Evolutionary conservation across 2,797 vertebrate genomes (phyloP), one percentile per base, ranked within the genome.

Genomic region (Anguilla marmorata): DNA sequence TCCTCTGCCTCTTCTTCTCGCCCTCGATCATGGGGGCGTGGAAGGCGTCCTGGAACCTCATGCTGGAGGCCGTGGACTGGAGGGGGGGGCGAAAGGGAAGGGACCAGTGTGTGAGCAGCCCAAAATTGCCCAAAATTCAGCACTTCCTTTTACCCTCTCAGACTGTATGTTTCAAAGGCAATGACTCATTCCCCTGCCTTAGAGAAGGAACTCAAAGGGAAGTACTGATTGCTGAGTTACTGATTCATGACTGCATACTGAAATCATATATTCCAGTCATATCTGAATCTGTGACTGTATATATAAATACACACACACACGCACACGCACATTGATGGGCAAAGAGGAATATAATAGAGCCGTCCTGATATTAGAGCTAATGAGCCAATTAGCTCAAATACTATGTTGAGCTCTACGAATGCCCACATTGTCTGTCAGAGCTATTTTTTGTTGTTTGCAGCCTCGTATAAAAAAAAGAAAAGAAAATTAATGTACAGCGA

Each of bases 1-100:
- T 96, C 89, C 98, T 95, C 90, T 97, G 97, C 82, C 98, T 96
- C 95, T 99, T 99, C 93, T 97, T 96, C 92, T 97, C 97, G 56
- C 97, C 97, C 92, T 97, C 45, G 12, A 88, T 79, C 84, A 79
- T 80, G 69, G 87, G 84, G 9, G 69, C 79, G 84, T 63, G 37
- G 72, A 88, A 88, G 37, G 87, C 87, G n/a, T 88, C 87, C 87
- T 88, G 87, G 84, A 88, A 88, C 4, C 87, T 52, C 87, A 88
- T 88, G 87, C 87, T 88, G 87, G 87, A 88, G 84, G 87, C 87
- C 1, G 87, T 88, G 19, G 87, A 88, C 87, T 88, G 87, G 7
- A 19, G 63, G 41, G 33, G 21, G 58, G 60, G 4, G 60, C 24
- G 41, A 45, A 24, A 63, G 60, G 45, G 33, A 83, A 19, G 24